These are phyloP conservation scores for Onychomys torridus DNA, from an alignment of 2,797 vertebrate genomes.

Conservation along the genomic window DNA sequence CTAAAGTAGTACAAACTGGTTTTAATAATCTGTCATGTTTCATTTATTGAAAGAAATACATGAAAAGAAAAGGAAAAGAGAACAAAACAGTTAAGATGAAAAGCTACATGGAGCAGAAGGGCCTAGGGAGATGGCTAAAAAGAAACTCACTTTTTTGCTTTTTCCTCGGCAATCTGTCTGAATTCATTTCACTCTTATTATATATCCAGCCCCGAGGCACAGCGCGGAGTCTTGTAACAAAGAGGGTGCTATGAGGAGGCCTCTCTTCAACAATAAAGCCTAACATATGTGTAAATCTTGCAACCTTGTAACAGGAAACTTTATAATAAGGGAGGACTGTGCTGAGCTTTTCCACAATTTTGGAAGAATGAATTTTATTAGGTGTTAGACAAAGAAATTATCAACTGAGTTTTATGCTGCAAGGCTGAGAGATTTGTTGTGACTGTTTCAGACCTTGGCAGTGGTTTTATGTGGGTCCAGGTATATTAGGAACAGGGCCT, in stretches of 20 bases:
- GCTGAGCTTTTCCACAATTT: constrained; percentile 88
- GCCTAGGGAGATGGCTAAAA: constrained; percentile 73
- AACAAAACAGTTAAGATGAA: constrained; percentile 80
- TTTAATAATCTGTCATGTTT: constrained; percentile 78
- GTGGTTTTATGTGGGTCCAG: constrained; percentile 81
- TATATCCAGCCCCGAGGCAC: constrained; percentile 83
- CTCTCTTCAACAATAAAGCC: constrained; percentile 85
- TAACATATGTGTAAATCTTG: constrained; percentile 86
- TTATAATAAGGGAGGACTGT: constrained; percentile 85
- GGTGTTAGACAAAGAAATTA: constrained; percentile 89
- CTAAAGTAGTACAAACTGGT: constrained; percentile 71
- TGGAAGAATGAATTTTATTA: constrained; percentile 89
- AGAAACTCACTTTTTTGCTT: constrained; percentile 74
- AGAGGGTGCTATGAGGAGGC: constrained; percentile 85
- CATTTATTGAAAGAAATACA: constrained; percentile 82
- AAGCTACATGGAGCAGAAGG: constrained; percentile 73
- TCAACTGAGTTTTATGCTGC: constrained; percentile 87
- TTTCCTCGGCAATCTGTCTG: constrained; percentile 79
- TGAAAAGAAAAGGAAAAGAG: constrained; percentile 78
- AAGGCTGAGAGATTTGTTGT: constrained; percentile 86
- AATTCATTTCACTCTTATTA: constrained; percentile 88
- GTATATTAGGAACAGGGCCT: constrained; percentile 82
- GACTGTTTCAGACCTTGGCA: constrained; percentile 82
- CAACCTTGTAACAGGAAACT: constrained; percentile 88
- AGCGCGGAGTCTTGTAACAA: constrained; percentile 85